These are phyloP conservation scores for Galerucella calmariensis DNA, from an alignment of 2,888 invertebrate genomes.

Conservation along the genomic window DNA sequence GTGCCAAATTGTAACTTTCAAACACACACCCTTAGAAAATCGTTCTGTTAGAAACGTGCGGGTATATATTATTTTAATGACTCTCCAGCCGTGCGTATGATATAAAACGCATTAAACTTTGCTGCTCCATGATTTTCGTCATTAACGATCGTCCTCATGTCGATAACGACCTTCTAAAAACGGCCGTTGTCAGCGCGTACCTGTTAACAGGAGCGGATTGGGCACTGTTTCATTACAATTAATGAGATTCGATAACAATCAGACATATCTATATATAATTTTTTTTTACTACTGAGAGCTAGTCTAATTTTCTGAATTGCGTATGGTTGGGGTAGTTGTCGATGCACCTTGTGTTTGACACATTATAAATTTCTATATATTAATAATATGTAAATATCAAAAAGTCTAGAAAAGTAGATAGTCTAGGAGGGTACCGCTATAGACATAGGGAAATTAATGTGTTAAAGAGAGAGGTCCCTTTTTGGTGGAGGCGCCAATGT, in stretches of 20 bases:
- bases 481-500: too few species aligned
- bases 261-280: too few species aligned
- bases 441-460: too few species aligned
- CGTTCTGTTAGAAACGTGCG: conserved; percentile 19
- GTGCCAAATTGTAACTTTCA: conserved; percentile 9
- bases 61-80: conserved; percentile 41
- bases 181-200: conserved; percentile 50
- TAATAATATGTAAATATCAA: too few species aligned
- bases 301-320: too few species aligned
- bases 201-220: conserved; percentile 29
- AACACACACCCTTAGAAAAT: conserved; percentile 9
- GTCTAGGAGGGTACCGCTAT: too few species aligned
- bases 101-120: conserved; percentile 53
- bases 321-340: too few species aligned
- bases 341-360: too few species aligned
- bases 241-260: background rate
- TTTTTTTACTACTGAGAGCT: too few species aligned
- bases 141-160: conserved; percentile 49
- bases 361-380: too few species aligned
- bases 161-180: conserved; percentile 51
- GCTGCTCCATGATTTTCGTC: conserved; percentile 50
- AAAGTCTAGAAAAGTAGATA: too few species aligned
- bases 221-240: background rate
- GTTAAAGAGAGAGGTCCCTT: too few species aligned
- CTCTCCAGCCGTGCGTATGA: conserved; percentile 44